Conservation (phyloP, 1,140 invertebrate species). For the Drosophila nigrodunni region DNA sequence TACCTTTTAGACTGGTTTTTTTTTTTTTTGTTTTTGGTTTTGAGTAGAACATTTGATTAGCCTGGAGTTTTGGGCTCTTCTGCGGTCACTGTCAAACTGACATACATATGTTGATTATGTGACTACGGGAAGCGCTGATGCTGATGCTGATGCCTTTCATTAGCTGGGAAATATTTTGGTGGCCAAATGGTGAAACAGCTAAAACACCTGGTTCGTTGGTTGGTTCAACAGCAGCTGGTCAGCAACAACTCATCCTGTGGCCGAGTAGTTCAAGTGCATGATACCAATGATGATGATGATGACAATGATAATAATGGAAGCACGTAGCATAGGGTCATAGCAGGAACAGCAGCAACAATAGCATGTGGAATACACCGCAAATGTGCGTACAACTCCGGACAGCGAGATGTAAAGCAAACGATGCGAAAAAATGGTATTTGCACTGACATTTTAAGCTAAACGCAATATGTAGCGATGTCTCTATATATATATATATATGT, state of each 20-base stretch:
- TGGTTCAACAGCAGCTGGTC: conserved; percentile 12
- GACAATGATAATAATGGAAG: conserved; percentile 27
- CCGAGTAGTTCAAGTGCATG: conserved; percentile 42
- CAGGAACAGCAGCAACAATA: conserved; percentile 2
- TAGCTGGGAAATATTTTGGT: conserved; percentile 65
- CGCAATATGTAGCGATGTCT: conserved; percentile 39
- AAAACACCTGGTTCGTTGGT: conserved; percentile 31
- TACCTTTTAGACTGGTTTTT: neutral
- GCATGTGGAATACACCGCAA: conserved; percentile 45
- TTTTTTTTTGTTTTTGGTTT: neutral
- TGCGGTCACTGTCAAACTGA: conserved; percentile 31
- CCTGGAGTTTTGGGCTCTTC: conserved; percentile 25
- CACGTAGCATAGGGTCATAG: conserved; percentile 11
- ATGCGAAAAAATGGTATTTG: conserved; percentile 63
- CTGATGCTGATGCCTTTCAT: conserved; percentile 46
- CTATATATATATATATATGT: neutral
- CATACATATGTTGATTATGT: conserved; percentile 68
- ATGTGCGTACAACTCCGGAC: conserved; percentile 59
- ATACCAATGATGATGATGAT: conserved; percentile 27
- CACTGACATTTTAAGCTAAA: conserved; percentile 65
- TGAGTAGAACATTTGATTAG: conserved; percentile 21
- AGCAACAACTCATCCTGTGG: conserved; percentile 13
- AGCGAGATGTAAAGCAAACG: conserved; percentile 54
- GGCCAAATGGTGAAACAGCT: conserved; percentile 52
- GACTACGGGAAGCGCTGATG: conserved; percentile 38